A percentile compares a stretch with the other conserved stretches of the same genome.
These are phyloP conservation scores for Phalacrocorax brasilianus DNA, from an alignment of 2,113 vertebrate species.

Conservation along the genomic window DNA sequence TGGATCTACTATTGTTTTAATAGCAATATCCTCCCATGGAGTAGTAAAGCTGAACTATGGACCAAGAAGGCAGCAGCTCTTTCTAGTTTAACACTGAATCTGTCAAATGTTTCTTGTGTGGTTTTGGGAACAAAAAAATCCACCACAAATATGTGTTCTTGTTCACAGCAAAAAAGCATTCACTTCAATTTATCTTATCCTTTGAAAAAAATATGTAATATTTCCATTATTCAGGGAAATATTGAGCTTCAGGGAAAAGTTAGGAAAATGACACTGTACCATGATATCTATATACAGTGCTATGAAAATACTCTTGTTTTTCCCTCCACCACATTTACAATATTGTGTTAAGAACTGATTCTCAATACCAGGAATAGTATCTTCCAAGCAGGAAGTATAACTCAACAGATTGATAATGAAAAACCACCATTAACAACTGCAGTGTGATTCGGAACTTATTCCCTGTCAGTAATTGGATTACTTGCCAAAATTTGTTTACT, in stretches of 20 bases:
- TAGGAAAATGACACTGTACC: not conserved
- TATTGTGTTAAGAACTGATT: not conserved
- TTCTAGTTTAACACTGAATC: not conserved
- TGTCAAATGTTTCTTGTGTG: not conserved
- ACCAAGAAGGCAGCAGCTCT: not conserved
- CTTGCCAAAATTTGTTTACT: not conserved
- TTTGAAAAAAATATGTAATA: not conserved
- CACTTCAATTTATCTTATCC: not conserved
- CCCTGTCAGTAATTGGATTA: not conserved
- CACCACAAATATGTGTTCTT: not conserved
- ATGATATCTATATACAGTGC: not conserved
- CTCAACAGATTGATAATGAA: not conserved
- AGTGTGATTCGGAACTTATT: not conserved
- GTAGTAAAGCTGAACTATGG: not conserved
- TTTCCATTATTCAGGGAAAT: not conserved
- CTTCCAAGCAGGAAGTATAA: not conserved
- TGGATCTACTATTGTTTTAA: not conserved
- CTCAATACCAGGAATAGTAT: not conserved
- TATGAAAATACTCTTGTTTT: not conserved
- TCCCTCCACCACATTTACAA: not conserved
- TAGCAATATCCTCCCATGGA: not conserved
- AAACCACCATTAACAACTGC: accelerated
- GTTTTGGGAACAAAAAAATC: not conserved
- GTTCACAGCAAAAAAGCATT: not conserved
- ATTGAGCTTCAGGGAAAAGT: not conserved